These are phyloP conservation scores for Chrysochloris asiatica DNA, from an alignment of 2,113 vertebrate species.

Conservation along the genomic window DNA sequence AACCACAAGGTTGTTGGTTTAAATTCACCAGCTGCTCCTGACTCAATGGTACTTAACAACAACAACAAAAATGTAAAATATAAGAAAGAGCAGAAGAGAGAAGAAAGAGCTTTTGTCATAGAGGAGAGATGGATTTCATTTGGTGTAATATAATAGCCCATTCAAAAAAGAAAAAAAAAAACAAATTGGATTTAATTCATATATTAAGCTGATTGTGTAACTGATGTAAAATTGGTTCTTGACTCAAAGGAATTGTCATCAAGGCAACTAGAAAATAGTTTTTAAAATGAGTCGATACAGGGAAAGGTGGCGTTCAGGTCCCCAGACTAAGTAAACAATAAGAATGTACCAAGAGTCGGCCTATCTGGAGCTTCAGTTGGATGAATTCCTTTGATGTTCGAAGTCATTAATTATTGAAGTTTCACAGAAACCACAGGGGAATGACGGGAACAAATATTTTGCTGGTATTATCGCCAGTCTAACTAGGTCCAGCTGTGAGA, in stretches of 20 bases:
- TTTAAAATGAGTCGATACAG: background rate
- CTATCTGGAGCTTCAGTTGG: background rate
- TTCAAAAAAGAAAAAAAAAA: conserved; percentile 3
- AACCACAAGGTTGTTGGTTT: too few species aligned
- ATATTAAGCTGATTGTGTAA: background rate
- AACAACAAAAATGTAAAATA: background rate
- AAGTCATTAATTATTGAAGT: conserved; percentile 20
- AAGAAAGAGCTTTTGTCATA: conserved; percentile 8
- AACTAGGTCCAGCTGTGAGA: background rate
- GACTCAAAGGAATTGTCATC: conserved; percentile 10
- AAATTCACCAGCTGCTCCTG: too few species aligned
- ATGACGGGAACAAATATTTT: conserved; percentile 3
- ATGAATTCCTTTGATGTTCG: conserved; percentile 44
- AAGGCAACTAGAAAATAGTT: background rate
- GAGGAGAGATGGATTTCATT: background rate
- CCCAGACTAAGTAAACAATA: background rate
- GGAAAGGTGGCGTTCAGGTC: background rate
- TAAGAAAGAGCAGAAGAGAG: background rate
- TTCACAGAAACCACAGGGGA: conserved; percentile 21
- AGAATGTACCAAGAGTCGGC: background rate
- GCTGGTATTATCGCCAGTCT: background rate
- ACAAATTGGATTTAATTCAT: background rate
- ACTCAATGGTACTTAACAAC: too few species aligned
- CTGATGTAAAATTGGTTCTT: conserved; percentile 18
- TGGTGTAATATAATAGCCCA: background rate